Conservation (phyloP, 2,888 invertebrate species). For the Deroplatys truncata region DNA sequence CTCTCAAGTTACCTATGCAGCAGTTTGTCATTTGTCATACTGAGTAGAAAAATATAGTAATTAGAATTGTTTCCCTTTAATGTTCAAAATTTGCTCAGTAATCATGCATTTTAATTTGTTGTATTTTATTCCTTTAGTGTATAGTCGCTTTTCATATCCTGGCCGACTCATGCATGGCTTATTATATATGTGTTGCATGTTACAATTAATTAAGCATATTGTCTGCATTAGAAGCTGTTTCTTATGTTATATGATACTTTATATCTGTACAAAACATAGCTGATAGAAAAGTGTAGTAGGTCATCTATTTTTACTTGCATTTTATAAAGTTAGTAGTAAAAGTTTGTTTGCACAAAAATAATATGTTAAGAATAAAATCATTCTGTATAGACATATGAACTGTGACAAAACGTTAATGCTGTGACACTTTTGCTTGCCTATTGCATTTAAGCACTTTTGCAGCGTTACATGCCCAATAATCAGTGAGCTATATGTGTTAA, state of each 20-base stretch:
- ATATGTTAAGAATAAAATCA: not conserved
- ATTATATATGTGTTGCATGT: not conserved
- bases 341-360: not conserved
- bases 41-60: not conserved
- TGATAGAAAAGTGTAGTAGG: not conserved
- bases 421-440: not conserved
- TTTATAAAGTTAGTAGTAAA: too few species aligned
- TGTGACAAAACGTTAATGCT: not conserved
- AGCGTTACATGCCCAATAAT: too few species aligned
- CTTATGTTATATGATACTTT: not conserved
- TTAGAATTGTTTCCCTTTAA: not conserved
- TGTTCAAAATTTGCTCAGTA: not conserved
- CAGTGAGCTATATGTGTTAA: too few species aligned
- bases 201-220: not conserved
- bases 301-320: too few species aligned
- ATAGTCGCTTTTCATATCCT: not conserved
- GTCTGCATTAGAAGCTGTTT: not conserved
- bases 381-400: not conserved
- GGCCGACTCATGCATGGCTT: not conserved
- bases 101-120: not conserved
- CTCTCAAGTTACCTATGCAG: slow-evolving; percentile 53
- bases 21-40: slow-evolving; percentile 16
- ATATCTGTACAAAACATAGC: not conserved
- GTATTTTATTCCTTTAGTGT: not conserved
- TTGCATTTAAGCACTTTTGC: not conserved